Conservation (phyloP, 2,797 vertebrate species). For the Rhynchonycteris naso region DNA sequence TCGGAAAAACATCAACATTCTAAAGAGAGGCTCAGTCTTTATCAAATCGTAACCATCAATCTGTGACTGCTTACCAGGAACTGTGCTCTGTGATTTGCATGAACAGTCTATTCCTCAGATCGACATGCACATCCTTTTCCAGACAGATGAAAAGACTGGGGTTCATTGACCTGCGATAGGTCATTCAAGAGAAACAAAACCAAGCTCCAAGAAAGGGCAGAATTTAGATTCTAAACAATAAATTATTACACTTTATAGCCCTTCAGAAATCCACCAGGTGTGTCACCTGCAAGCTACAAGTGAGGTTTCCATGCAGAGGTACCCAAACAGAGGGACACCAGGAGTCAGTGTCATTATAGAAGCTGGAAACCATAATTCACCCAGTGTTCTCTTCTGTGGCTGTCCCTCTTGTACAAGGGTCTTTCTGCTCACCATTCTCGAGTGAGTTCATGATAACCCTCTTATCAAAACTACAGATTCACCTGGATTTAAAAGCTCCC, state of each 20-base stretch:
- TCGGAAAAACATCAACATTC: neutral
- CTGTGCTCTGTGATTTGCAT: neutral
- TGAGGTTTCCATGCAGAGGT: neutral
- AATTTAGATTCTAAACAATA: neutral
- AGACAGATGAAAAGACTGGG: neutral
- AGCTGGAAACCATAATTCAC: neutral
- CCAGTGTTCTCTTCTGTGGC: neutral
- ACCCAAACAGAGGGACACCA: neutral
- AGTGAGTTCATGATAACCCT: conserved; percentile 64
- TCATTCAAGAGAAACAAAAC: neutral
- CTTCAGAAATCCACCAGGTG: neutral
- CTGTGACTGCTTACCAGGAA: neutral
- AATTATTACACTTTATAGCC: neutral
- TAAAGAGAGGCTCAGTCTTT: neutral
- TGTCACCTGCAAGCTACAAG: neutral
- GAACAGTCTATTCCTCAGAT: neutral
- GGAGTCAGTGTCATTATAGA: neutral
- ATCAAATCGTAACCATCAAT: neutral
- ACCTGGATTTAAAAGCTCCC: neutral
- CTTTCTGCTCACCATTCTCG: neutral
- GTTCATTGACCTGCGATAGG: neutral
- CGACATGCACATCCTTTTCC: neutral
- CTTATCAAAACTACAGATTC: neutral
- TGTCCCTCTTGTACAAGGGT: neutral
- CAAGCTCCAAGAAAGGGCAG: neutral